Evolutionary conservation across 37 sponge, comb jelly and placozoan genomes (phyloP).

Genomic region (Spongilla lacustris): DNA sequence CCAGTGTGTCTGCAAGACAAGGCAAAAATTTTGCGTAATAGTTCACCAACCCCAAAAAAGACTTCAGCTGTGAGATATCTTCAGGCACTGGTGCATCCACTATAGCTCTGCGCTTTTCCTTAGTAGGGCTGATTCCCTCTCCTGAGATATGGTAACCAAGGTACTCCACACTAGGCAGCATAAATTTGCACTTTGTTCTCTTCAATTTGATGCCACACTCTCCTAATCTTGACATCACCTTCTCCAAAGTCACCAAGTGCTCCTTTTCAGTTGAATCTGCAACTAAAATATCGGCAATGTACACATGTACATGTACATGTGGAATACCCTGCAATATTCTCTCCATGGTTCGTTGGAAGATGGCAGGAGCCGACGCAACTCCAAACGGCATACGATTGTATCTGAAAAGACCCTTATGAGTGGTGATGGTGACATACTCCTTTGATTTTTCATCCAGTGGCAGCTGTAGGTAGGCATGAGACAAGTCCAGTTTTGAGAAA

Average conservation of each 20-base stretch:
- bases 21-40: constrained; percentile 54
- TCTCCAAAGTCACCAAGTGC: constrained; percentile 15
- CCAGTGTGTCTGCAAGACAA: constrained; percentile 29
- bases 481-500: constrained; percentile 4
- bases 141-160: constrained; percentile 11
- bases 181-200: constrained; percentile 20
- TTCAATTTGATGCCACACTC: constrained; percentile 2
- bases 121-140: constrained; percentile 3
- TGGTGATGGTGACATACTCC: constrained; percentile 55
- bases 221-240: constrained; percentile 16
- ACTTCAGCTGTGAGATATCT: constrained; percentile 34
- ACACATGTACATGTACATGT: constrained; percentile 19
- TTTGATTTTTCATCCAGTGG: constrained; percentile 28
- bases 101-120: background rate
- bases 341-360: constrained; percentile 77
- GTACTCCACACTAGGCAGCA: constrained; percentile 26
- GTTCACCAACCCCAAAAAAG: constrained; percentile 46
- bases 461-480: constrained; percentile 23
- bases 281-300: constrained; percentile 70
- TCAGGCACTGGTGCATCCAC: constrained; percentile 27
- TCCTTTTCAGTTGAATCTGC: constrained; percentile 9
- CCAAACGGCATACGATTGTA: constrained; percentile 76
- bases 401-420: constrained; percentile 58
- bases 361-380: constrained; percentile 52
- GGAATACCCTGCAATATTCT: constrained; percentile 48